Conservation (phyloP, 2,113 vertebrate genomes). For the Redunca redunca region DNA sequence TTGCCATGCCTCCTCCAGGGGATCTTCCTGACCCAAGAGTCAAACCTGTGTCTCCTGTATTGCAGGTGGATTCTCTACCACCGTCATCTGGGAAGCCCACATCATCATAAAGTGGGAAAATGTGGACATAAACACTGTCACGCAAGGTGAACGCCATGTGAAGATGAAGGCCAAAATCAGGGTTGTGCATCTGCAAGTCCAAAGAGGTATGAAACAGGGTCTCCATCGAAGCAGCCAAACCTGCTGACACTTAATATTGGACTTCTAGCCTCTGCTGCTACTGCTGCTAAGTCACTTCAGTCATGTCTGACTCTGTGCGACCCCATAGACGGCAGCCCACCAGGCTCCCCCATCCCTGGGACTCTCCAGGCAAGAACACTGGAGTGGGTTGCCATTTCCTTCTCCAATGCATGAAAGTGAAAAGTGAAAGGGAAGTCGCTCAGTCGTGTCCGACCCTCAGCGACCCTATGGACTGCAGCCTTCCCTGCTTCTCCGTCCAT, state of each 20-base stretch:
- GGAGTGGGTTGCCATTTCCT: no score
- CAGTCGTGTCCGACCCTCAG: no score
- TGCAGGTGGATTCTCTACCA: not conserved
- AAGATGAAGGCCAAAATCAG: not conserved
- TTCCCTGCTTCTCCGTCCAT: no score
- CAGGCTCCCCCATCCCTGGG: no score
- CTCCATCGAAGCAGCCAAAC: not conserved
- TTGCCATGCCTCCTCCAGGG: not conserved
- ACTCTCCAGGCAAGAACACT: no score
- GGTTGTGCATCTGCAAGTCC: not conserved
- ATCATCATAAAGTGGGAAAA: not conserved
- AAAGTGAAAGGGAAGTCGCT: no score
- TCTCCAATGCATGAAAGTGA: no score
- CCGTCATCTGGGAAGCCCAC: not conserved
- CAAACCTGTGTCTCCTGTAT: not conserved
- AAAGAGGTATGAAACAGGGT: not conserved
- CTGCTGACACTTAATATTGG: not conserved
- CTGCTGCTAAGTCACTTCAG: no score
- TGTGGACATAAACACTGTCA: not conserved
- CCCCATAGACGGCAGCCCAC: no score
- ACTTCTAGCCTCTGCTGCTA: not conserved
- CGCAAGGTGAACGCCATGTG: not conserved
- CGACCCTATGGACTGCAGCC: no score
- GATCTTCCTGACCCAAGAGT: not conserved
- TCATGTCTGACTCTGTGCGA: rapidly evolving